Evolutionary conservation across 1,140 invertebrate genomes (phyloP).

Genomic region (Conopomorpha cramerella): DNA sequence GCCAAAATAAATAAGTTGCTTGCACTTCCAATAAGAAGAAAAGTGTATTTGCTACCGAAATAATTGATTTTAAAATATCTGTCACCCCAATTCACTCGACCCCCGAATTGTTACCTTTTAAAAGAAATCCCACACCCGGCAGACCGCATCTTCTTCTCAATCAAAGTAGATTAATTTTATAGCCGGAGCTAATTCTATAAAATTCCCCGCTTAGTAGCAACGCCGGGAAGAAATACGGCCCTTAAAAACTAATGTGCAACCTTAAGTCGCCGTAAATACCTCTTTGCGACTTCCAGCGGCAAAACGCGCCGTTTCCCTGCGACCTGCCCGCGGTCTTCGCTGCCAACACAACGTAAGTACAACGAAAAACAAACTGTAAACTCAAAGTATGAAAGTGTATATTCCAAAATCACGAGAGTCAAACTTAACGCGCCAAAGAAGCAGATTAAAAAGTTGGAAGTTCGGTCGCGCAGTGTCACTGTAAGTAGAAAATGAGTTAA

Average conservation of each 20-base stretch:
- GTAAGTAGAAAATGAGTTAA: conserved; percentile 60
- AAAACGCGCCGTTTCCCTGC: background rate
- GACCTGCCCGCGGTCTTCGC: too few relatives aligned
- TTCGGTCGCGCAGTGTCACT: conserved; percentile 49
- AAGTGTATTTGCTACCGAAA: too few relatives aligned
- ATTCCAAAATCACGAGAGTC: conserved; percentile 4
- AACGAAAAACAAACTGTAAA: conserved; percentile 9
- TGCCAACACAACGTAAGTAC: too few relatives aligned
- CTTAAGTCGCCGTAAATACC: conserved; percentile 56
- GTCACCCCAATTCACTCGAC: too few relatives aligned
- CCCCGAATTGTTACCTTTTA: too few relatives aligned
- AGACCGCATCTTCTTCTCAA: too few relatives aligned
- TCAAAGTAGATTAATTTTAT: conserved; percentile 58
- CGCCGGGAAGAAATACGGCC: conserved; percentile 53
- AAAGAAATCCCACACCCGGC: too few relatives aligned
- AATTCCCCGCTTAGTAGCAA: conserved; percentile 28
- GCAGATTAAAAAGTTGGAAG: conserved; percentile 53
- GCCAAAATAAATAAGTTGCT: too few relatives aligned
- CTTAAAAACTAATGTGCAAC: conserved; percentile 57
- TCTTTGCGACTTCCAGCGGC: conserved; percentile 39
- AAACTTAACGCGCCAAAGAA: conserved; percentile 33
- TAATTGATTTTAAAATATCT: too few relatives aligned
- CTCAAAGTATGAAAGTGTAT: background rate
- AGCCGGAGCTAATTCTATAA: conserved; percentile 51
- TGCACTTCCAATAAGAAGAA: too few relatives aligned